Conservation (phyloP, 2,797 vertebrate species). For the Malacoctenus gilli region DNA sequence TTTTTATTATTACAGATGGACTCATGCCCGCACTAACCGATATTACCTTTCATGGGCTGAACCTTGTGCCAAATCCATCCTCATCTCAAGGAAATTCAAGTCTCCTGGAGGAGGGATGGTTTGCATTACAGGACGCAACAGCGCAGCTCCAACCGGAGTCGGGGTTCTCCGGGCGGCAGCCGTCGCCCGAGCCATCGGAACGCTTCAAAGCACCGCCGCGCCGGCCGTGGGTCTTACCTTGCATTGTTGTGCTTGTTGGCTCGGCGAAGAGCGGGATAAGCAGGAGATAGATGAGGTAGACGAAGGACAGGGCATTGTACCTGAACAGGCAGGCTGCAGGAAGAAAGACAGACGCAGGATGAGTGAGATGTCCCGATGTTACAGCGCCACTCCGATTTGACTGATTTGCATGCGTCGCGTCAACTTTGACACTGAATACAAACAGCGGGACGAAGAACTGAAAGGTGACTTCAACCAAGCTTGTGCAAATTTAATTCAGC, state of each 20-base stretch:
- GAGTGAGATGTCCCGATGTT: slow-evolving; percentile 1
- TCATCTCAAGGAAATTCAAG: slow-evolving; percentile 58
- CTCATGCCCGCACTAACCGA: slow-evolving; percentile 32
- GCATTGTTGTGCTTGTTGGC: slow-evolving; percentile 92
- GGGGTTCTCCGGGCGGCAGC: slow-evolving; percentile 13
- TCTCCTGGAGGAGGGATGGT: slow-evolving; percentile 49
- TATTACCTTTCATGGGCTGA: slow-evolving; percentile 59
- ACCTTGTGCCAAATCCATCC: slow-evolving; percentile 55
- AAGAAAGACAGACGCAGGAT: slow-evolving; percentile 29
- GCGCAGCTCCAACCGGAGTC: slow-evolving; percentile 33
- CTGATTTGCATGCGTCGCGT: no score
- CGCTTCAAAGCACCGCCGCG: slow-evolving; percentile 20
- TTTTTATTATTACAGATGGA: slow-evolving; percentile 63
- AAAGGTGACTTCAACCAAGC: slow-evolving; percentile 34
- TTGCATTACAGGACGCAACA: slow-evolving; percentile 56
- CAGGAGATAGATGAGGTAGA: slow-evolving; percentile 99
- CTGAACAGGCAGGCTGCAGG: slow-evolving; percentile 94
- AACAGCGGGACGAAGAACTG: no score
- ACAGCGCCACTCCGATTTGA: no score
- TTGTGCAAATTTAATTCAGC: slow-evolving; percentile 22
- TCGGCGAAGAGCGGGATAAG: slow-evolving; percentile 96
- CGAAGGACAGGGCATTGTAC: slow-evolving; percentile 96
- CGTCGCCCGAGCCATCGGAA: no score
- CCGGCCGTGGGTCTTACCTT: slow-evolving; percentile 84
- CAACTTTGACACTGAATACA: no score